Conservation (phyloP, 1,140 invertebrate genomes). For the Prorops nasuta region DNA sequence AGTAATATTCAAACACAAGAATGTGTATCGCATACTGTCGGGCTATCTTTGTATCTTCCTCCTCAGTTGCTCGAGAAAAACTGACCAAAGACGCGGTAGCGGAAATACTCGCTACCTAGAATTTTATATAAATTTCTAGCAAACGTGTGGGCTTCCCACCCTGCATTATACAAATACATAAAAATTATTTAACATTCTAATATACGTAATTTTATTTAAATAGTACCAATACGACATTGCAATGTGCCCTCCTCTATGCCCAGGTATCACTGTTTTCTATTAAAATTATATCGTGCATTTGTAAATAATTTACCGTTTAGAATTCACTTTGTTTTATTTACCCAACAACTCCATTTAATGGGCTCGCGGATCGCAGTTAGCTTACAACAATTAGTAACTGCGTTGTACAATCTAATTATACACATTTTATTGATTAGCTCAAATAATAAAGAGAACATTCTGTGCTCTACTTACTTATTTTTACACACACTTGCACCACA, state of each 20-base stretch:
- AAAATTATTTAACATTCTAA: slow-evolving; percentile 39
- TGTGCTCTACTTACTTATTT: too few relatives aligned
- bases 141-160: too few relatives aligned
- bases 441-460: too few relatives aligned
- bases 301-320: slow-evolving; percentile 46
- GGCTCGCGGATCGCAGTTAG: too few relatives aligned
- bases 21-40: too few relatives aligned
- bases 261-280: slow-evolving; percentile 39
- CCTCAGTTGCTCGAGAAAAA: slow-evolving; percentile 10
- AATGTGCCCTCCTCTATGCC: slow-evolving; percentile 27
- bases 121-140: slow-evolving; percentile 14
- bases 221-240: slow-evolving; percentile 22
- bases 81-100: slow-evolving; percentile 49
- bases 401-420: too few relatives aligned
- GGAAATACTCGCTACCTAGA: slow-evolving; percentile 29
- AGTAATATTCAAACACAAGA: too few relatives aligned
- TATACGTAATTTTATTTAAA: slow-evolving; percentile 48
- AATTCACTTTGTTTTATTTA: slow-evolving; percentile 14
- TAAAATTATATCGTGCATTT: slow-evolving; percentile 39
- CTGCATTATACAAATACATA: slow-evolving; percentile 2
- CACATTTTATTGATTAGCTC: too few relatives aligned
- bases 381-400: too few relatives aligned
- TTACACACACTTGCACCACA: too few relatives aligned
- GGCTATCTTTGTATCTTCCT: too few relatives aligned
- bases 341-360: too few relatives aligned